A percentile compares a stretch with the other conserved stretches of the same genome.
These are phyloP conservation scores for Uloborus diversus DNA, from an alignment of 1,140 invertebrate species.

Conservation along the genomic window DNA sequence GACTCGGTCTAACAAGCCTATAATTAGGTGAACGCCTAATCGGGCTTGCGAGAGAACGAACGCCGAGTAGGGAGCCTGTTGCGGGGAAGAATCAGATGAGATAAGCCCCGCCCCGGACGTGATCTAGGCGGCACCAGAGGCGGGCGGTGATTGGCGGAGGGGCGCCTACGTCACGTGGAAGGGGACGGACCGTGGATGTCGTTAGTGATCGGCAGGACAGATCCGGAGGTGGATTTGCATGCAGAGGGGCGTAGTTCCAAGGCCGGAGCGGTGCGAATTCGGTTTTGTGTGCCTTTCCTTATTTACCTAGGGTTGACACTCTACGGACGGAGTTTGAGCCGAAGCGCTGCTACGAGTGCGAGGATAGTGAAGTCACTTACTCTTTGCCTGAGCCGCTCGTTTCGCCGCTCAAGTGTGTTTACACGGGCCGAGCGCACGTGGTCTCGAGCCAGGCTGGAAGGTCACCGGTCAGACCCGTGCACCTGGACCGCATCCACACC, in stretches of 20 bases:
- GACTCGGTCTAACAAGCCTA: constrained; percentile 44
- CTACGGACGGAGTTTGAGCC: constrained; percentile 42
- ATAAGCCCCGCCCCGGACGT: constrained; percentile 44
- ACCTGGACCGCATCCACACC: no score
- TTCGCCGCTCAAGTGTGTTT: constrained; percentile 46
- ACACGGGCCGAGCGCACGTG: constrained; percentile 46
- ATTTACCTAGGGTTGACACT: constrained; percentile 55
- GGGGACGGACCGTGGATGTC: constrained; percentile 25
- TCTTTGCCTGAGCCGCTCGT: background rate
- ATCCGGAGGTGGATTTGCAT: constrained; percentile 50
- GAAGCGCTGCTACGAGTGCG: constrained; percentile 47
- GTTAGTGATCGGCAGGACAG: constrained; percentile 36
- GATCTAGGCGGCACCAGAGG: constrained; percentile 41
- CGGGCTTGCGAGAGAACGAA: constrained; percentile 24
- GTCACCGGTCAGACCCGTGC: constrained; percentile 22
- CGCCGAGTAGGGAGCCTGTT: constrained; percentile 21
- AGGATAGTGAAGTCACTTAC: constrained; percentile 40
- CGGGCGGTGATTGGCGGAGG: constrained; percentile 17
- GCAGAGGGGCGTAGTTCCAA: constrained; percentile 38
- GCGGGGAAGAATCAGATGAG: constrained; percentile 34
- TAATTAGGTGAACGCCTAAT: constrained; percentile 54
- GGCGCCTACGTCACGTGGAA: constrained; percentile 9
- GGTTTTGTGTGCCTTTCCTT: constrained; percentile 55
- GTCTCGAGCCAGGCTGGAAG: constrained; percentile 27
- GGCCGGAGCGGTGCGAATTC: constrained; percentile 19